Conservation (phyloP, 2,888 invertebrate genomes). For the Ametastegia equiseti region DNA sequence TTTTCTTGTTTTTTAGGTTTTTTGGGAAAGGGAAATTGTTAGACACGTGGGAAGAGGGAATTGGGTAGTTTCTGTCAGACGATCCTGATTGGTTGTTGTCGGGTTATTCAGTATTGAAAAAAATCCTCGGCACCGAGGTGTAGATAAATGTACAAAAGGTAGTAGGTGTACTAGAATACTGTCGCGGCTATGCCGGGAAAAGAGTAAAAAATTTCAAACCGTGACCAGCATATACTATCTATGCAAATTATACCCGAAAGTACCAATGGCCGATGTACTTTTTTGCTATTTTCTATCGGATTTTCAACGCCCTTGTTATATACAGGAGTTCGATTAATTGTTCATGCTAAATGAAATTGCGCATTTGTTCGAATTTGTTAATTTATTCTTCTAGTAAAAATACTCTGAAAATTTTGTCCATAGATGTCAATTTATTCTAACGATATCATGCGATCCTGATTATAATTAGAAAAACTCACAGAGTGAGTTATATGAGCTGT, state of each 20-base stretch:
- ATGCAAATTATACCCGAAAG: slow-evolving; percentile 7
- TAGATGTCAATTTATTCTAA: no score
- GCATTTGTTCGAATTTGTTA: not conserved
- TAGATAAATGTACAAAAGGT: not conserved
- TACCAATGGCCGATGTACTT: not conserved
- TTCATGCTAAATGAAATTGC: not conserved
- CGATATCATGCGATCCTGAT: no score
- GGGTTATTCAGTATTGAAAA: slow-evolving; percentile 68
- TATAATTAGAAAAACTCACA: no score
- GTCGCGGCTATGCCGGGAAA: not conserved
- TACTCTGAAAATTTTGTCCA: no score
- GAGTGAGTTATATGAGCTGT: no score
- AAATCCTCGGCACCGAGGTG: not conserved
- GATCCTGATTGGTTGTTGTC: slow-evolving; percentile 75
- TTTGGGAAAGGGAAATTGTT: slow-evolving; percentile 25
- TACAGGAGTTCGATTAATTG: not conserved
- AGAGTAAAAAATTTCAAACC: not conserved
- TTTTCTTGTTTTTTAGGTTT: not conserved
- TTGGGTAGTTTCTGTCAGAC: slow-evolving; percentile 71
- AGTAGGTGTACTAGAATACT: no score
- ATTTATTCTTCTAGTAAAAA: no score
- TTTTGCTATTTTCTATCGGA: not conserved
- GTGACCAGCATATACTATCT: not conserved
- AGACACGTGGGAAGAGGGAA: slow-evolving; percentile 54
- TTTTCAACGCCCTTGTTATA: not conserved